Conservation (phyloP, 2,888 invertebrate genomes). For the Athripsodes cinereus region DNA sequence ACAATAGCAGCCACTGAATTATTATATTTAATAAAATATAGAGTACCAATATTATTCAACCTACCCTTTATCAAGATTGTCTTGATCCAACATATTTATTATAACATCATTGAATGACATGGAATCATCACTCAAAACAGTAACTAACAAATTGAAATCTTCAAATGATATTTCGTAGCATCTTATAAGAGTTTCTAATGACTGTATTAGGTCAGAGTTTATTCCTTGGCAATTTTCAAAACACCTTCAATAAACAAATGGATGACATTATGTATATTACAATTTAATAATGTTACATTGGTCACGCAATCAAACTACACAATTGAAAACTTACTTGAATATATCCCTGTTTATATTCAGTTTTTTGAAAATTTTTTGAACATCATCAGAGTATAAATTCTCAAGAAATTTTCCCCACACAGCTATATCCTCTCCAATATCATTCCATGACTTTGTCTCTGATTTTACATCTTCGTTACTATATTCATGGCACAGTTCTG, state of each 20-base stretch:
- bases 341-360: neutral
- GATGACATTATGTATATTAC: neutral
- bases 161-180: constrained; percentile 15
- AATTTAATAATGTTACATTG: too few species aligned
- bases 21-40: neutral
- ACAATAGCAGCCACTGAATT: neutral
- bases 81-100: constrained; percentile 7
- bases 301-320: too few species aligned
- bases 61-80: constrained; percentile 15
- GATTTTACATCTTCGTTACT: constrained; percentile 11
- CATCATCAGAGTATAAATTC: constrained; percentile 40
- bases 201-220: constrained; percentile 11
- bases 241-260: constrained; percentile 11
- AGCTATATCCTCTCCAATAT: constrained; percentile 39
- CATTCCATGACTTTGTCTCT: constrained; percentile 34
- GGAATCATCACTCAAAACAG: constrained; percentile 12
- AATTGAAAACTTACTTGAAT: constrained; percentile 13
- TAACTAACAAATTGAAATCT: constrained; percentile 11
- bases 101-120: constrained; percentile 18
- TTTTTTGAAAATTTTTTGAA: constrained; percentile 23
- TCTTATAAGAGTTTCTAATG: constrained; percentile 12
- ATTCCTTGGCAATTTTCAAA: constrained; percentile 19
- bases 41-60: neutral
- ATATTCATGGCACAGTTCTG: constrained; percentile 27
- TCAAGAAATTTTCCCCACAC: constrained; percentile 47